Evolutionary conservation across 2,888 invertebrate species (phyloP).

Genomic region (Drosophila trichaetosa): DNA sequence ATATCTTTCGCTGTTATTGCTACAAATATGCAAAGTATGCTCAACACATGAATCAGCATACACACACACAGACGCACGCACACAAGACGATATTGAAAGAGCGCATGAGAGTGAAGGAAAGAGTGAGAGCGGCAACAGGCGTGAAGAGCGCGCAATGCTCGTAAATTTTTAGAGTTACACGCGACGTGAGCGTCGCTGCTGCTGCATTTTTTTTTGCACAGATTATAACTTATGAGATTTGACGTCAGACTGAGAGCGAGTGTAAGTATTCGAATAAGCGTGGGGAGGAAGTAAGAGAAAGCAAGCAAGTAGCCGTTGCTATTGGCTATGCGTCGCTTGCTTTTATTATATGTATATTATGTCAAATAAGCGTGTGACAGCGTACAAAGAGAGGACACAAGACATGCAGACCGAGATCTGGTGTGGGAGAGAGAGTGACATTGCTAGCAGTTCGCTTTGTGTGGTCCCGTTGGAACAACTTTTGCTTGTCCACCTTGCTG

Average conservation of each 20-base stretch:
- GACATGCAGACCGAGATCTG: neutral
- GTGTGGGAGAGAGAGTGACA: neutral
- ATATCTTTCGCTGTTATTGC: constrained; percentile 28
- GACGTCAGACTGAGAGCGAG: constrained; percentile 9
- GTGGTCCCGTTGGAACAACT: constrained; percentile 37
- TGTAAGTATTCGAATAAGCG: neutral
- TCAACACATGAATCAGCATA: constrained; percentile 3
- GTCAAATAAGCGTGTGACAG: constrained; percentile 37
- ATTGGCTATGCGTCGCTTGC: constrained; percentile 20
- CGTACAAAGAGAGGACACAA: neutral
- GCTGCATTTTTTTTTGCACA: constrained; percentile 52
- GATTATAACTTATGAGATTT: constrained; percentile 69
- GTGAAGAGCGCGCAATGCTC: constrained; percentile 33
- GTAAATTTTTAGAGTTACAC: constrained; percentile 51
- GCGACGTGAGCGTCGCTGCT: constrained; percentile 24
- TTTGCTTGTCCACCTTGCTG: constrained; percentile 27
- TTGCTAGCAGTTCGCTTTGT: constrained; percentile 25
- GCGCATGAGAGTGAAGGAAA: neutral
- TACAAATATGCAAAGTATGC: constrained; percentile 52
- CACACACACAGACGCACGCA: constrained; percentile 39
- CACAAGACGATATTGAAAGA: constrained; percentile 43
- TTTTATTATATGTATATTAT: constrained; percentile 53
- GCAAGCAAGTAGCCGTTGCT: constrained; percentile 29
- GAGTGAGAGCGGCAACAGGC: constrained; percentile 1
- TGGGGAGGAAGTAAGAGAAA: constrained; percentile 7